Conservation (phyloP, 2,888 invertebrate genomes). For the Ceratothoa steindachneri region DNA sequence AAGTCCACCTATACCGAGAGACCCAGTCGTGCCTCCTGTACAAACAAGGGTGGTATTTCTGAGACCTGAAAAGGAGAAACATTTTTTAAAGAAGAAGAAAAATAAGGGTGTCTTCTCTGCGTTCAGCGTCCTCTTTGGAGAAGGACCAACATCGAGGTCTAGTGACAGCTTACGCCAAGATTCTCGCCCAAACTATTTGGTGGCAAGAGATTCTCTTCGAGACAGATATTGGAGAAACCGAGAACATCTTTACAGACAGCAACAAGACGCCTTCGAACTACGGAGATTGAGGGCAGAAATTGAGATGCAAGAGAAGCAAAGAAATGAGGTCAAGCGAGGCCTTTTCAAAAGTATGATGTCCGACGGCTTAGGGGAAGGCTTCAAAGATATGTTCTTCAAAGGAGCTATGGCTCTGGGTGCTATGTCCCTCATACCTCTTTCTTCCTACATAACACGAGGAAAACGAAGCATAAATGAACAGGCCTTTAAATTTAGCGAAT, state of each 20-base stretch:
- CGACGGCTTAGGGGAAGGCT: conserved; percentile 27
- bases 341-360: conserved; percentile 29
- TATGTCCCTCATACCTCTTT: conserved; percentile 37
- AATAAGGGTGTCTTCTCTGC: background rate
- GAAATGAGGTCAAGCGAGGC: conserved; percentile 28
- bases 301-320: conserved; percentile 30
- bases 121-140: background rate
- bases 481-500: too few species aligned
- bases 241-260: conserved; percentile 69
- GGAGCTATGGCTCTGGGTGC: conserved; percentile 45
- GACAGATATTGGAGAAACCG: conserved; percentile 19
- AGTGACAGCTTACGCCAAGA: background rate
- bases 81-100: background rate
- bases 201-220: conserved; percentile 8
- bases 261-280: conserved; percentile 62
- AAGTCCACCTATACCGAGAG: background rate
- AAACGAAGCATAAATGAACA: background rate
- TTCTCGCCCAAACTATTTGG: background rate
- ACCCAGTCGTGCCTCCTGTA: background rate
- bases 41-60: background rate
- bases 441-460: conserved; percentile 10
- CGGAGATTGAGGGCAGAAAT: conserved; percentile 48
- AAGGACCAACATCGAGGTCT: background rate
- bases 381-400: conserved; percentile 41
- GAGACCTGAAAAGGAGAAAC: background rate